phyloP scores from a whole-genome alignment of 2,888 invertebrate species.

The Oscheius sp. region DNA sequence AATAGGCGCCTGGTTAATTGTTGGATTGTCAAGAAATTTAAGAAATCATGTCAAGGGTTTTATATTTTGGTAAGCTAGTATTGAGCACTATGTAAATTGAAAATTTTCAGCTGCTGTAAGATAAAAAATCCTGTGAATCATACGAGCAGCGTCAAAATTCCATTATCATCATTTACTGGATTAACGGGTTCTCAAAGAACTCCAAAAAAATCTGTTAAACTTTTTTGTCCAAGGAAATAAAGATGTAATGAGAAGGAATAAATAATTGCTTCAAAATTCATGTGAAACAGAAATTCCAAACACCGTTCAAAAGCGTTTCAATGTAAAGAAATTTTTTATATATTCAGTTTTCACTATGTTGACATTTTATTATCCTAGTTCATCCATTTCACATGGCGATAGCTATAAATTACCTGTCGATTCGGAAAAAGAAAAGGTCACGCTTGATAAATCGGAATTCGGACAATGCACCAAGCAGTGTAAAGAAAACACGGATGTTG shows the following conservation, averaged over 20 bases:
- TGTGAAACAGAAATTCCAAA: too few relatives aligned
- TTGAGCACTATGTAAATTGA: not conserved
- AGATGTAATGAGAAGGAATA: too few relatives aligned
- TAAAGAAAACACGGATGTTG: slow-evolving; percentile 24
- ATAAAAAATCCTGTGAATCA: not conserved
- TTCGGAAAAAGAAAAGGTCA: slow-evolving; percentile 1
- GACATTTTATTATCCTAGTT: too few relatives aligned
- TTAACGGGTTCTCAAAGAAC: too few relatives aligned
- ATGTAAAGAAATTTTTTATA: too few relatives aligned
- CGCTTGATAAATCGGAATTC: slow-evolving; percentile 7
- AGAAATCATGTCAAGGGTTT: slow-evolving; percentile 39
- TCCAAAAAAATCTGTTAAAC: too few relatives aligned
- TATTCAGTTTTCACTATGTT: too few relatives aligned
- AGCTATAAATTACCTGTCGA: slow-evolving; percentile 4
- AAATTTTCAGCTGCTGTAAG: not conserved
- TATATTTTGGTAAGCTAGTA: not conserved
- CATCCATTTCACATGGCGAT: too few relatives aligned
- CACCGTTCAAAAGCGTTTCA: too few relatives aligned
- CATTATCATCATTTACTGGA: slow-evolving; percentile 18
- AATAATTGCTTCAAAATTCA: too few relatives aligned
- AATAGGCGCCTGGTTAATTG: slow-evolving; percentile 46
- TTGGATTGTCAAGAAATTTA: slow-evolving; percentile 42
- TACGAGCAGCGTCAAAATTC: slow-evolving; percentile 23
- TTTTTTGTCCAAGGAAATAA: slow-evolving; percentile 8
- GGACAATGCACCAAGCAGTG: slow-evolving; percentile 9